Evolutionary conservation across 2,113 vertebrate genomes (phyloP).

Genomic region (Otolemur garnettii): DNA sequence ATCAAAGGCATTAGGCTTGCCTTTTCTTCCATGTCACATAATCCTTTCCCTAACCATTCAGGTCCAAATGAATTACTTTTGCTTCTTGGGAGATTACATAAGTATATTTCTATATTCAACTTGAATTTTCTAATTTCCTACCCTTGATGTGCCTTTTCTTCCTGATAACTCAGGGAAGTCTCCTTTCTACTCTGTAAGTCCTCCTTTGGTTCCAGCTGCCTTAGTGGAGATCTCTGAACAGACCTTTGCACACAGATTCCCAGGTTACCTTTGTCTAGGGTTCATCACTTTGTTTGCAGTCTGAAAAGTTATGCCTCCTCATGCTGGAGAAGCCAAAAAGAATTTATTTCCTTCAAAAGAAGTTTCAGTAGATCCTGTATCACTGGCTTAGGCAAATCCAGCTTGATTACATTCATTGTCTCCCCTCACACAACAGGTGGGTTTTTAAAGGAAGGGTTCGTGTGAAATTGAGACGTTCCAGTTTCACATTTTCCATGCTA

Average conservation of each 20-base stretch:
- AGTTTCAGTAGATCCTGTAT: conserved; percentile 42
- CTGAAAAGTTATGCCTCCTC: conserved; percentile 62
- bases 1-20: not conserved
- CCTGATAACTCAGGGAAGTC: not conserved
- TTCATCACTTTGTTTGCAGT: conserved; percentile 59
- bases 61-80: not conserved
- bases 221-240: not conserved
- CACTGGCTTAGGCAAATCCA: conserved; percentile 61
- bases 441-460: conserved; percentile 40
- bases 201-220: not conserved
- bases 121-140: not conserved
- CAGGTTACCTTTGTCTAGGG: conserved; percentile 24
- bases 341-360: conserved; percentile 64
- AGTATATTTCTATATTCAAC: not conserved
- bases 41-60: not conserved
- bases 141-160: not conserved
- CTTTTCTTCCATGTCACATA: not conserved
- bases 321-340: conserved; percentile 49
- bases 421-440: not conserved
- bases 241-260: not conserved
- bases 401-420: conserved; percentile 52
- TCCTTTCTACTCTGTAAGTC: not conserved
- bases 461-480: conserved; percentile 46
- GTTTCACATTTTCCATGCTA: conserved; percentile 38
- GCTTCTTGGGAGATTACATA: not conserved